Evolutionary conservation across 2,797 vertebrate genomes (phyloP).

Genomic region (Delichon dasypus): DNA sequence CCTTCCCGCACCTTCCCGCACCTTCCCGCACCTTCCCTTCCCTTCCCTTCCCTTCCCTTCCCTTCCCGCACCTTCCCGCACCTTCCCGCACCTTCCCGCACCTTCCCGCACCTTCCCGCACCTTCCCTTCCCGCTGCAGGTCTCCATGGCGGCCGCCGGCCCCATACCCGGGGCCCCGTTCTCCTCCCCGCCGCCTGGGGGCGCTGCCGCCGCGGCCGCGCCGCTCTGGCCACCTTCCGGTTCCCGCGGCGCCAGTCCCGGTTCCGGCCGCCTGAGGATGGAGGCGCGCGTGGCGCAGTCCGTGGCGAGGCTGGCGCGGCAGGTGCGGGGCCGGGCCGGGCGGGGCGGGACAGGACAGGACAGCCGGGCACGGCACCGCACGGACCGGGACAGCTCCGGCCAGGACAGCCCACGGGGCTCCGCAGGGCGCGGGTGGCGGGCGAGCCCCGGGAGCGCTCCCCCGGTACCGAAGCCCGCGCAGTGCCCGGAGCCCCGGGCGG

Average conservation of each 20-base stretch:
- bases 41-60: neutral
- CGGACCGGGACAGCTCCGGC: neutral
- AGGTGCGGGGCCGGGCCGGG: conserved; percentile 72
- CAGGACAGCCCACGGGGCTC: neutral
- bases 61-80: neutral
- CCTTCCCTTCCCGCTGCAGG: too few relatives aligned
- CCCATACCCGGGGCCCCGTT: neutral
- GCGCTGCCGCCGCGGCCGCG: neutral
- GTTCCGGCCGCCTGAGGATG: conserved; percentile 73
- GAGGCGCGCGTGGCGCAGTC: conserved; percentile 75
- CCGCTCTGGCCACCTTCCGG: neutral
- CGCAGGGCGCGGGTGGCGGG: neutral
- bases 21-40: too few relatives aligned
- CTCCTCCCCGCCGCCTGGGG: neutral
- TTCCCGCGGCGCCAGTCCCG: neutral
- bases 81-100: too few relatives aligned
- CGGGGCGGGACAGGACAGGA: too few relatives aligned
- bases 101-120: too few relatives aligned
- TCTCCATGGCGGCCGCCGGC: too few relatives aligned
- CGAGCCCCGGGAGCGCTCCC: neutral
- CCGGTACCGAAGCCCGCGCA: neutral
- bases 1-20: too few relatives aligned
- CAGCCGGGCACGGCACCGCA: neutral
- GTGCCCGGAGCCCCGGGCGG: neutral
- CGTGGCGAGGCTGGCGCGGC: conserved; percentile 79